A percentile compares a stretch with the other conserved stretches of the same genome.
phyloP scores from a whole-genome alignment of 2,888 invertebrate genomes.

The Scaptomyza polygonia region DNA sequence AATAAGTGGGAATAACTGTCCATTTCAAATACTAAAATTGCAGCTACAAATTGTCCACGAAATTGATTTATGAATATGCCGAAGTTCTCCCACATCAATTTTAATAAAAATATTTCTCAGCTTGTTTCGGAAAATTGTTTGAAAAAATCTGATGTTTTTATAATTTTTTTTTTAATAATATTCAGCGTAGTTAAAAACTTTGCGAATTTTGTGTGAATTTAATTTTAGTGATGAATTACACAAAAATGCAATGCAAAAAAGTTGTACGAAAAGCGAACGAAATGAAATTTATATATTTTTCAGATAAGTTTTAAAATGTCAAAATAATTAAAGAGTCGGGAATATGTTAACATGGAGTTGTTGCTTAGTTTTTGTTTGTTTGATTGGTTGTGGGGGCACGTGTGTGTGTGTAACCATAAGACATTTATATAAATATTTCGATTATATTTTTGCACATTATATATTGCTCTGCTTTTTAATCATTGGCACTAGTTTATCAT shows the following conservation, averaged over 20 bases:
- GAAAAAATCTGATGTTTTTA: conserved; percentile 28
- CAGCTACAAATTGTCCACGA: conserved; percentile 9
- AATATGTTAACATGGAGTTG: conserved; percentile 31
- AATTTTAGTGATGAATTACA: conserved; percentile 20
- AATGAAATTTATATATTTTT: conserved; percentile 39
- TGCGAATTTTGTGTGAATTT: conserved; percentile 46
- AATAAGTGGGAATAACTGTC: not conserved
- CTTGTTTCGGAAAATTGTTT: conserved; percentile 49
- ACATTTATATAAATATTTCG: conserved; percentile 78
- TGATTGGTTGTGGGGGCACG: conserved; percentile 53
- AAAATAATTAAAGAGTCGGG: conserved; percentile 29
- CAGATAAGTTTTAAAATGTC: conserved; percentile 28
- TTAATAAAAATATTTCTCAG: conserved; percentile 28
- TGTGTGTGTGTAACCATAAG: conserved; percentile 85
- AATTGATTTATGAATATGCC: not conserved
- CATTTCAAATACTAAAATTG: conserved; percentile 2
- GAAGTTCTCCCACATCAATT: conserved; percentile 8
- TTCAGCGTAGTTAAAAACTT: conserved; percentile 52
- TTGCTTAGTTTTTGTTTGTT: conserved; percentile 23
- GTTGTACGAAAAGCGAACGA: conserved; percentile 44
- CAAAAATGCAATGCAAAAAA: conserved; percentile 41
- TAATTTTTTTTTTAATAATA: conserved; percentile 19
- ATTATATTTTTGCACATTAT: conserved; percentile 45
- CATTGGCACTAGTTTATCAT: conserved; percentile 31
- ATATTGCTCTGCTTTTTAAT: conserved; percentile 15